Evolutionary conservation across 2,113 vertebrate genomes (phyloP).

Genomic region (Zapus hudsonius): DNA sequence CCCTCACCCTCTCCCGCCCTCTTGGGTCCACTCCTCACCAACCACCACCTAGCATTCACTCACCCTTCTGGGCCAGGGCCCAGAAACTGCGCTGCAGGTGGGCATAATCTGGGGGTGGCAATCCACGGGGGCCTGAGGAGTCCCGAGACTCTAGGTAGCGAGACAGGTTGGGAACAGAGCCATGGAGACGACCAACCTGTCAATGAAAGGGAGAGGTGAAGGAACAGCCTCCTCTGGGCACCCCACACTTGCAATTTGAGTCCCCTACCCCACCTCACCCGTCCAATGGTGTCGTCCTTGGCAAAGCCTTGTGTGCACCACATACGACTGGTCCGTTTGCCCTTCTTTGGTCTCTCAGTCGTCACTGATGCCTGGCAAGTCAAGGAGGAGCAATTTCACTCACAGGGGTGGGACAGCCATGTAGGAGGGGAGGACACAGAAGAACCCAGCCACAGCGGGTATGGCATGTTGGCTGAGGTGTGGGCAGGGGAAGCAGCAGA

Average conservation of each 20-base stretch:
- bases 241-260: background rate
- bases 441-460: background rate
- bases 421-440: background rate
- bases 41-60: rapidly evolving
- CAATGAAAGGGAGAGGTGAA: background rate
- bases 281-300: conserved; percentile 90
- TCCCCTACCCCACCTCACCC: conserved; percentile 82
- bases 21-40: background rate
- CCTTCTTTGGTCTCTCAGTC: conserved; percentile 92
- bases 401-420: background rate
- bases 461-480: background rate
- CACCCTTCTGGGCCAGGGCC: conserved; percentile 90
- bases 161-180: conserved; percentile 92
- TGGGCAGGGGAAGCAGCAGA: background rate
- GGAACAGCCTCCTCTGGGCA: background rate
- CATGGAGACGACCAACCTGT: conserved; percentile 58
- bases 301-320: conserved; percentile 92
- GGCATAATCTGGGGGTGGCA: conserved; percentile 88
- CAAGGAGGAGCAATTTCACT: background rate
- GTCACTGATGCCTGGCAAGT: conserved; percentile 74
- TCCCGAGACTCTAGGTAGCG: conserved; percentile 91
- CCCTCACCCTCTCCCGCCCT: background rate
- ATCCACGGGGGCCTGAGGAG: conserved; percentile 87
- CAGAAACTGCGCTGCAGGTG: conserved; percentile 94
- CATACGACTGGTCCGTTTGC: conserved; percentile 85